Conservation (phyloP, 2,888 invertebrate species). For the Ypsolopha sequella region DNA sequence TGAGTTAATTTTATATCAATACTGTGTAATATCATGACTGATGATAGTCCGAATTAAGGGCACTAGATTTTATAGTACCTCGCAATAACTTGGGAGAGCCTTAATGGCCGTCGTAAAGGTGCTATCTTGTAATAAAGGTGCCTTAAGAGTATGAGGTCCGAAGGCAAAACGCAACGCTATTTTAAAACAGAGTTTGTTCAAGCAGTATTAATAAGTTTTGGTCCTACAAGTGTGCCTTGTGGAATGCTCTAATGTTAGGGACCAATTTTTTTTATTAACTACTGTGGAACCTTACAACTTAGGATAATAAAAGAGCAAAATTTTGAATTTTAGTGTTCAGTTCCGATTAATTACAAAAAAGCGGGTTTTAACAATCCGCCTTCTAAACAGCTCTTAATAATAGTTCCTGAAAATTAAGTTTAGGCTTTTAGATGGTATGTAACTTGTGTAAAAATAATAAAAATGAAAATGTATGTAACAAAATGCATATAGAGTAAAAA, state of each 20-base stretch:
- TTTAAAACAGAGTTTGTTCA: not conserved
- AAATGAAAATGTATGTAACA: too few species aligned
- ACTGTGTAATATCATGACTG: slow-evolving; percentile 3
- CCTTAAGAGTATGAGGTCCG: not conserved
- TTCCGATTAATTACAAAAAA: too few species aligned
- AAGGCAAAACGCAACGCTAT: not conserved
- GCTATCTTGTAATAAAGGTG: slow-evolving; percentile 1
- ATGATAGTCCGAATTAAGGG: slow-evolving; percentile 4
- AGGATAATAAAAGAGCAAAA: too few species aligned
- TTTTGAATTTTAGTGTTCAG: too few species aligned
- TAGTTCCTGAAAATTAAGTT: too few species aligned
- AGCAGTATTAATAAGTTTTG: not conserved
- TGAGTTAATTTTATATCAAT: slow-evolving; percentile 5
- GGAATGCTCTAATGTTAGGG: not conserved
- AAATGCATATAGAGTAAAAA: too few species aligned
- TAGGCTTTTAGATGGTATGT: too few species aligned
- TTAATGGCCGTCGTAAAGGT: slow-evolving; percentile 3
- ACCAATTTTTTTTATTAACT: too few species aligned
- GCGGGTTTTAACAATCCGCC: too few species aligned
- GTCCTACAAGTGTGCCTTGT: not conserved
- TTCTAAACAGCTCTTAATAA: too few species aligned
- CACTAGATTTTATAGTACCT: slow-evolving; percentile 3
- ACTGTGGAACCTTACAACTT: too few species aligned
- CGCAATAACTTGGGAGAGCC: not conserved
- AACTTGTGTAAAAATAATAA: too few species aligned